These are phyloP conservation scores for Eudyptes chrysolophus DNA, from an alignment of 2,113 vertebrate genomes.

Conservation along the genomic window DNA sequence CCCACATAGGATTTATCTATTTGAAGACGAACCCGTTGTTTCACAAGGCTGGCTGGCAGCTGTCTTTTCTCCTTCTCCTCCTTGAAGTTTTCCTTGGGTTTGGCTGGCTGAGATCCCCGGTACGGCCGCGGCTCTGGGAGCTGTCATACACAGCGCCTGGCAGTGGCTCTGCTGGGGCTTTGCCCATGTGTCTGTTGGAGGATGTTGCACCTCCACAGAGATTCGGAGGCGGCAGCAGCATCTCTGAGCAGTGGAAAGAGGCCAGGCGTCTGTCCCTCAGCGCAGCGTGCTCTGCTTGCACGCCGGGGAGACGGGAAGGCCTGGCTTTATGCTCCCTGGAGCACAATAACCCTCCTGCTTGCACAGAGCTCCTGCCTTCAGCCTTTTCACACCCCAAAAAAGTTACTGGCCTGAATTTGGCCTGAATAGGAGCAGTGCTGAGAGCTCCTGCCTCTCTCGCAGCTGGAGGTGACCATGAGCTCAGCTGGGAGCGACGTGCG, in stretches of 20 bases:
- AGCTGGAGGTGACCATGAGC: background rate
- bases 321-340: background rate
- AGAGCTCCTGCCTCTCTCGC: background rate
- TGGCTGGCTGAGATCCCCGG: background rate
- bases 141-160: background rate
- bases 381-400: background rate
- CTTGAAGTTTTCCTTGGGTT: background rate
- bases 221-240: rapidly evolving
- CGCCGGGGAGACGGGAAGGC: rapidly evolving
- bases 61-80: background rate
- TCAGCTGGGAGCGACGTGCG: rapidly evolving
- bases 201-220: background rate
- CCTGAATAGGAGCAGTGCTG: background rate
- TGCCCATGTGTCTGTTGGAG: background rate
- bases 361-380: background rate
- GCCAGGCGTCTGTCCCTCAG: background rate
- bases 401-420: background rate
- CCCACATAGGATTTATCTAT: rapidly evolving
- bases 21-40: background rate
- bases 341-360: background rate
- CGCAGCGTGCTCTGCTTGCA: rapidly evolving
- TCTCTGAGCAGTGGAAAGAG: background rate
- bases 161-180: background rate
- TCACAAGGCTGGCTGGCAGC: background rate
- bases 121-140: background rate